Percentiles rank a stretch among this genome's conserved stretches.
These are phyloP conservation scores for Melitaea athalia DNA, from an alignment of 2,888 invertebrate genomes.

Conservation along the genomic window DNA sequence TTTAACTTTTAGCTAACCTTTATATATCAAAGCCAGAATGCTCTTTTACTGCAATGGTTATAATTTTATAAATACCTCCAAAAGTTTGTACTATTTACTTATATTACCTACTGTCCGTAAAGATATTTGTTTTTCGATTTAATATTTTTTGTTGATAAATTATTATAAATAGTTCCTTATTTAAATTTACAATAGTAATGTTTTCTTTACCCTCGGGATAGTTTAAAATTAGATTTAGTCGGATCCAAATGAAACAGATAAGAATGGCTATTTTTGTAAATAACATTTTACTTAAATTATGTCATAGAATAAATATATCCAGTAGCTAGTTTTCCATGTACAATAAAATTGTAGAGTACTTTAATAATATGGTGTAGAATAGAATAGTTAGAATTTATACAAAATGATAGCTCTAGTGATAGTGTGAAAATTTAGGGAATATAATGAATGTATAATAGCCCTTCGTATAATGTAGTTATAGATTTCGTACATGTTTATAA, in stretches of 20 bases:
- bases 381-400: conserved; percentile 80
- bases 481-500: conserved; percentile 62
- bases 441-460: conserved; percentile 71
- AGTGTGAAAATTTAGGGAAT: conserved; percentile 71
- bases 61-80: conserved; percentile 14
- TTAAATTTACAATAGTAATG: conserved; percentile 43
- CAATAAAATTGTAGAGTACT: conserved; percentile 79
- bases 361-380: conserved; percentile 59
- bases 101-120: conserved; percentile 7
- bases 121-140: conserved; percentile 21
- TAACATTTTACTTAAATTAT: conserved; percentile 79
- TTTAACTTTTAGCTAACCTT: conserved; percentile 4
- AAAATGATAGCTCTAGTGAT: conserved; percentile 71
- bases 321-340: conserved; percentile 80
- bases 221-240: conserved; percentile 58
- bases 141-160: conserved; percentile 31
- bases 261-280: conserved; percentile 80
- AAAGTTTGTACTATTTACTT: conserved; percentile 18
- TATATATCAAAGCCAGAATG: conserved; percentile 17
- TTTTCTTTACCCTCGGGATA: conserved; percentile 51
- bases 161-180: conserved; percentile 46
- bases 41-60: conserved; percentile 22
- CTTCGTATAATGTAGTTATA: conserved; percentile 61
- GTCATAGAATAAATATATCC: conserved; percentile 76
- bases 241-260: conserved; percentile 66